Base-by-base conservation (phyloP, 2,113 vertebrate genomes). In the Serinus canaria region DNA sequence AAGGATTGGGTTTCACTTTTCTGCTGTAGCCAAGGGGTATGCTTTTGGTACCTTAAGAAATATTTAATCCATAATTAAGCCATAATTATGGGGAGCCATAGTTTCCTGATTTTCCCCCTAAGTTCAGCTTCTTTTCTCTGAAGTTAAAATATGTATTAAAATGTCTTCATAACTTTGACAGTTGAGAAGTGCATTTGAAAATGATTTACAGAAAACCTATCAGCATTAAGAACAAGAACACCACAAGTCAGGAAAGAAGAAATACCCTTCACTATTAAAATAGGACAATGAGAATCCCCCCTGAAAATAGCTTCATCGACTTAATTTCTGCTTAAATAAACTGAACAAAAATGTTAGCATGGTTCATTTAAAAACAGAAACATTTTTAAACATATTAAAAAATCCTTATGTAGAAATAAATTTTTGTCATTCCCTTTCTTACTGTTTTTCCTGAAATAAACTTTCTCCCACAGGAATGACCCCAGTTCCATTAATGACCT, bases 91-190 rank as follows among this genome's bases (percentile, higher is more conserved):
- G 20, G 24, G 35, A 69, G 13, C 15, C 19, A n/a, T 27, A 33
- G 7, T 50, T 80, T 41, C 9, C 27, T 6, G 10, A 15, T 31
- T 12, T 47, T 1, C 16, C 2, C 4, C 24, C 1, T 0, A 55
- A 58, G 35, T 88, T 79, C 44, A 79, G 22, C 10, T 83, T 41
- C 4, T 53, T 63, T 72, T 58, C 23, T 59, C 21, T 82, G 27
- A 85, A 82, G 14, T 62, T 79, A 67, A 67, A 63, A 30, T 75
- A 58, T 3, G 14, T 58, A 33, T 63, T 77, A 33, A 81, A 85
- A 85, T 25, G 4, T n/a, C 41, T 76, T 90, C 15, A 14, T n/a
- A 64, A 43, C 39, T 72, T 63, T 80, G 37, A 83, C 64, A 39
- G 20, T 14, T 70, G n/a, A 82, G 58, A 79, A 80, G 9, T 69